These are phyloP conservation scores for Monopterus albus DNA, from an alignment of 2,113 vertebrate species.

Conservation along the genomic window DNA sequence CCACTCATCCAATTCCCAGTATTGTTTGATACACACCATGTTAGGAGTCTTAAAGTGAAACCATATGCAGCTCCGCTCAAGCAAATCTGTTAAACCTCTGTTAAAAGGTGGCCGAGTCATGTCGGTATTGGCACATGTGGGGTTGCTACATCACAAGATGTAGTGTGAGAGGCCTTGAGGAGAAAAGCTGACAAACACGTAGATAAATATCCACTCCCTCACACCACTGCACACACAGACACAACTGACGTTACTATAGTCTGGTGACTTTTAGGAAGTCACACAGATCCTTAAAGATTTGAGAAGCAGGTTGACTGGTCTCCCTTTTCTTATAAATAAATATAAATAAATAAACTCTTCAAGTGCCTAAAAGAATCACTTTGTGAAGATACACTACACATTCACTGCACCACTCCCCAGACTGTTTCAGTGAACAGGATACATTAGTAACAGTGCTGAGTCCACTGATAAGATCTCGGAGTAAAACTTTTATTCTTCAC, in stretches of 20 bases:
- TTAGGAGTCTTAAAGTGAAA: slow-evolving; percentile 54
- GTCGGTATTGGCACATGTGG: slow-evolving; percentile 27
- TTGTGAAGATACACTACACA: not conserved
- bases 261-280: slow-evolving; percentile 45
- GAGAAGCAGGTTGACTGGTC: slow-evolving; percentile 15
- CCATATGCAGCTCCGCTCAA: slow-evolving; percentile 52
- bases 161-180: slow-evolving; percentile 34
- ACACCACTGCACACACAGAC: not conserved
- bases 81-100: slow-evolving; percentile 59
- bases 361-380: not conserved
- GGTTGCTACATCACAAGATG: slow-evolving; percentile 64
- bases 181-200: slow-evolving; percentile 45
- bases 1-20: slow-evolving; percentile 46
- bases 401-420: not conserved
- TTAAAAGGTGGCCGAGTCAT: slow-evolving; percentile 63
- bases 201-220: slow-evolving; percentile 20
- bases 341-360: too few species aligned
- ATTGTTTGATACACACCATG: slow-evolving; percentile 51
- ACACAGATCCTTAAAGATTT: too few species aligned
- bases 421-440: not conserved
- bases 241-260: slow-evolving; percentile 33
- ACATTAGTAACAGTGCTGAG: not conserved
- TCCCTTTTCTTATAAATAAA: too few species aligned
- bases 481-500: not conserved
- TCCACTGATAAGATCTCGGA: not conserved